phyloP scores from a whole-genome alignment of 1,140 invertebrate species.

The Caerostris darwini region DNA sequence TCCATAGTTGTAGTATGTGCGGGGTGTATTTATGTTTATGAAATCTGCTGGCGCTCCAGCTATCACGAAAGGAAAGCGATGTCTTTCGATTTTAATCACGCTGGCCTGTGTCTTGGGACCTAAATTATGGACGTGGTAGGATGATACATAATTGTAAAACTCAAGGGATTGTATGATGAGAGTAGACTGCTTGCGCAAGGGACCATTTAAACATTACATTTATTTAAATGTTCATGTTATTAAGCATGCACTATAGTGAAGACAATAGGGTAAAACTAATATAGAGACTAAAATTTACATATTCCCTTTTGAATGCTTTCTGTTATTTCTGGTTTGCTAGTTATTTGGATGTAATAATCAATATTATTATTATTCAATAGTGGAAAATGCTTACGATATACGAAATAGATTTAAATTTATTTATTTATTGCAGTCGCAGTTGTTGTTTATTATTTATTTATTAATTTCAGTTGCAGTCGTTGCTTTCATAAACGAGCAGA shows the following conservation, averaged over 20 bases:
- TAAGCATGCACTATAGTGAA: not conserved
- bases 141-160: not conserved
- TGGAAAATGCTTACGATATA: too few relatives aligned
- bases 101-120: not conserved
- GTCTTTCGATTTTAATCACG: conserved; percentile 32
- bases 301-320: too few relatives aligned
- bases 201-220: not conserved
- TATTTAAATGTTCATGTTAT: not conserved
- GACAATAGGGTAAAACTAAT: not conserved
- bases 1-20: too few relatives aligned
- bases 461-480: too few relatives aligned
- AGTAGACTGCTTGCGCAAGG: not conserved
- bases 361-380: too few relatives aligned
- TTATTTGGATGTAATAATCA: too few relatives aligned
- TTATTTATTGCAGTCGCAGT: too few relatives aligned
- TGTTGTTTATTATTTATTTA: too few relatives aligned
- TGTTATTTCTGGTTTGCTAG: too few relatives aligned
- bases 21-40: conserved; percentile 29
- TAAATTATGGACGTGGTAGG: not conserved
- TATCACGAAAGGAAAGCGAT: not conserved
- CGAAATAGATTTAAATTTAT: too few relatives aligned
- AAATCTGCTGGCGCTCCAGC: not conserved
- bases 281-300: too few relatives aligned
- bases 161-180: not conserved
- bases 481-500: too few relatives aligned